Evolutionary conservation across 2,113 vertebrate species (phyloP).

Genomic region (Cinclus mexicanus): DNA sequence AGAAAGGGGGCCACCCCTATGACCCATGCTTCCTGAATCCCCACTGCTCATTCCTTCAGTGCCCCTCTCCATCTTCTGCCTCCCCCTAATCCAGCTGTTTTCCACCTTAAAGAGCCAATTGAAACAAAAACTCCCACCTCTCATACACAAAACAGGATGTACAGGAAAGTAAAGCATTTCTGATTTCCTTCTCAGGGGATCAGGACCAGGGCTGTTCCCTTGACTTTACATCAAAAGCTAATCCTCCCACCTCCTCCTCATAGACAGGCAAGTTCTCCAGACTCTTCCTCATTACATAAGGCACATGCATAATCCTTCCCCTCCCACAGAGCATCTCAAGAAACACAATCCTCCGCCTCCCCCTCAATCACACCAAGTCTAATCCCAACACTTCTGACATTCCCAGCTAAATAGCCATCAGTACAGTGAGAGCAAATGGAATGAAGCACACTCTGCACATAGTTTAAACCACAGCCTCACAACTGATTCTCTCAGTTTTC

Average conservation of each 20-base stretch:
- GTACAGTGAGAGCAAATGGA: not conserved
- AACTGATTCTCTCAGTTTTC: not conserved
- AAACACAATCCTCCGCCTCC: conserved; percentile 57
- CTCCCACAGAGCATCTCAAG: conserved; percentile 65
- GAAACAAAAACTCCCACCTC: not conserved
- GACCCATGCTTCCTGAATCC: not conserved
- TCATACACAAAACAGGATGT: not conserved
- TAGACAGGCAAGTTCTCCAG: conserved; percentile 31
- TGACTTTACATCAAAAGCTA: conserved; percentile 42
- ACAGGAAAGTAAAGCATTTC: not conserved
- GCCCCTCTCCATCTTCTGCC: not conserved
- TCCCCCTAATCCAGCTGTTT: not conserved
- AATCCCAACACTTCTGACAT: conserved; percentile 56
- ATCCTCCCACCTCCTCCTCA: conserved; percentile 5
- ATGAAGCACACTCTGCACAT: not conserved
- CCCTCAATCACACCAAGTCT: conserved; percentile 47
- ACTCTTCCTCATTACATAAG: conserved; percentile 61
- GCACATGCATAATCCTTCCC: conserved; percentile 60
- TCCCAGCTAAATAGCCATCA: conserved; percentile 43
- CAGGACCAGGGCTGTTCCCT: not conserved
- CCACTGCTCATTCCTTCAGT: not conserved
- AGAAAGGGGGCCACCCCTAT: fast-evolving
- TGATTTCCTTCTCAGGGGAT: conserved; percentile 4
- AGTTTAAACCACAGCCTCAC: not conserved
- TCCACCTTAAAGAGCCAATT: not conserved